Evolutionary conservation across 2,888 invertebrate species (phyloP), one percentile per base, ranked within the genome.

Genomic region (Zeuzera pyrina): DNA sequence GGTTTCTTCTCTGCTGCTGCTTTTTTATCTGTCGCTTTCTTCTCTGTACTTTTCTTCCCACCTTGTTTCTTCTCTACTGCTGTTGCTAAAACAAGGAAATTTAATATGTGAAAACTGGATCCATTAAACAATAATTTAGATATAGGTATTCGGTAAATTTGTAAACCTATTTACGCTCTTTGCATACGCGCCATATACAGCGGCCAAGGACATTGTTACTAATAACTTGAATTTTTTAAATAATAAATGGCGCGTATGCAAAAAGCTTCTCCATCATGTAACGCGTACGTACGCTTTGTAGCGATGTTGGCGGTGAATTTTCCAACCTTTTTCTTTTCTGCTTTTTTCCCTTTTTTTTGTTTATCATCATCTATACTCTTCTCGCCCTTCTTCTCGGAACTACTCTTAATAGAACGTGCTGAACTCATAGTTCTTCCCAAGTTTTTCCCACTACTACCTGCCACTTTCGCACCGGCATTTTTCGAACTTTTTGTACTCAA

Each of bases 281-380:
- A 22, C 22, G 12, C 10, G 15, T 49, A 62, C 63, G 27, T 40
- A 68, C 70, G 41, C 29, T 49, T 34, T 37, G 53, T 48, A 10
- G 47, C 53, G 22, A 57, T 46, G 31, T 62, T 66, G n/a, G 58
- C 59, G 3, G 65, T 65, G 42, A 59, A 64, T 49, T 73, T 72
- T 22, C 66, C 66, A 32, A 64, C 40, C 41, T 54, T 52, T 45
- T 64, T 66, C 33, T 52, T 58, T 34, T 62, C 54, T 12, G 38
- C 33, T 29, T 60, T 57, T 22, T 49, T 45, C 4, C 41, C 42
- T 57, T 53, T 36, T 58, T 57, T 31, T 43, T 49, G 8, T 25
- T 33, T 33, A 19, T 24, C 25, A 27, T 27, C 12, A 14, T 11
- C 13, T 15, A 11, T 26, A n/a, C 29, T 39, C 16, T 11, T 30